phyloP scores from a whole-genome alignment of 2,888 invertebrate genomes.

The Fragum whitleyi region DNA sequence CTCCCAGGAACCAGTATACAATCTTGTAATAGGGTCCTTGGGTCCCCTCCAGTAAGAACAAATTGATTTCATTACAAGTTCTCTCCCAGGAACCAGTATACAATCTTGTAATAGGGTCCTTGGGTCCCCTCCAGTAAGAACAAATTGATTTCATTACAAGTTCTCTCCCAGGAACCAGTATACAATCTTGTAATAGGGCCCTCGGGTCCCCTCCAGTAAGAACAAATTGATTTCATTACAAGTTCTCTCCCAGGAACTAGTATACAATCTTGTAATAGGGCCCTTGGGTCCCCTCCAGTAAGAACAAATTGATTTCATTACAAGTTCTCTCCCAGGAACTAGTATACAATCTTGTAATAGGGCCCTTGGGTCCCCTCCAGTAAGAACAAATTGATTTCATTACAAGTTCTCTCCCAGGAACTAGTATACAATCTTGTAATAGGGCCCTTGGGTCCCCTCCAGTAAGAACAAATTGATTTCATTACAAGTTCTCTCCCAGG shows the following conservation, averaged over 20 bases:
- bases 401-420: background rate
- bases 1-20: background rate
- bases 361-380: constrained; percentile 8
- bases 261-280: constrained; percentile 8
- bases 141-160: constrained; percentile 21
- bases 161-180: background rate
- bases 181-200: constrained; percentile 20
- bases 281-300: constrained; percentile 10
- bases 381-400: constrained; percentile 20
- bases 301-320: constrained; percentile 20
- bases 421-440: background rate
- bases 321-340: background rate
- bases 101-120: constrained; percentile 20
- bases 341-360: constrained; percentile 7
- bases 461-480: constrained; percentile 18
- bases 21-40: constrained; percentile 19
- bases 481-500: background rate
- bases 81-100: background rate
- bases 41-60: constrained; percentile 7
- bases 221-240: constrained; percentile 23
- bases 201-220: constrained; percentile 2
- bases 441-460: constrained; percentile 12
- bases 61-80: constrained; percentile 14
- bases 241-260: background rate
- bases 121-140: constrained; percentile 6